phyloP scores from a whole-genome alignment of 2,113 vertebrate species.

The Planiliza haematocheilus region DNA sequence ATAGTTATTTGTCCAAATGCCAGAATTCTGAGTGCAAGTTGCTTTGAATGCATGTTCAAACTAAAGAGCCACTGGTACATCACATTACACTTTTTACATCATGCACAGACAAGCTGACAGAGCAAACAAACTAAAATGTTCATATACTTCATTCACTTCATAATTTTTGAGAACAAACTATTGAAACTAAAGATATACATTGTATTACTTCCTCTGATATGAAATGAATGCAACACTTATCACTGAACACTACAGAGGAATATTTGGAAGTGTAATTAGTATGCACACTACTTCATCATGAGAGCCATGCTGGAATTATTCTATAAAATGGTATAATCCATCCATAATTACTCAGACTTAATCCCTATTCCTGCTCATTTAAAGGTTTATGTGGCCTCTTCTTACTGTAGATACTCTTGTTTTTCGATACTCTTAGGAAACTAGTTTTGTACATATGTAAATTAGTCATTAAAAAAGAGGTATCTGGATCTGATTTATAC shows the following conservation, averaged over 20 bases:
- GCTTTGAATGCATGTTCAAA: no score
- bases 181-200: no score
- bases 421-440: background rate
- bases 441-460: slow-evolving; percentile 37
- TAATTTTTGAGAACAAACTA: background rate
- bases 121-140: no score
- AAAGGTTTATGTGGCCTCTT: slow-evolving; percentile 25
- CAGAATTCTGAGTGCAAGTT: no score
- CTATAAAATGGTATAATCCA: no score
- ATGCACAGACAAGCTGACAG: background rate
- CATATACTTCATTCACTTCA: no score
- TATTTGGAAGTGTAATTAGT: background rate
- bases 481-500: slow-evolving; percentile 3
- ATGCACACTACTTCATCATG: background rate
- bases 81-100: no score
- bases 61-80: no score
- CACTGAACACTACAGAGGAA: no score
- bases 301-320: background rate
- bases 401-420: background rate
- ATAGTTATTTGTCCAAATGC: no score
- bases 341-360: background rate
- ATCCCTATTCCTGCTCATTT: slow-evolving; percentile 33
- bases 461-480: background rate
- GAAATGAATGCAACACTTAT: no score
- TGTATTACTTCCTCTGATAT: no score